These are phyloP conservation scores for Drosophila lutescens DNA, from an alignment of 2,888 invertebrate species.

Conservation along the genomic window DNA sequence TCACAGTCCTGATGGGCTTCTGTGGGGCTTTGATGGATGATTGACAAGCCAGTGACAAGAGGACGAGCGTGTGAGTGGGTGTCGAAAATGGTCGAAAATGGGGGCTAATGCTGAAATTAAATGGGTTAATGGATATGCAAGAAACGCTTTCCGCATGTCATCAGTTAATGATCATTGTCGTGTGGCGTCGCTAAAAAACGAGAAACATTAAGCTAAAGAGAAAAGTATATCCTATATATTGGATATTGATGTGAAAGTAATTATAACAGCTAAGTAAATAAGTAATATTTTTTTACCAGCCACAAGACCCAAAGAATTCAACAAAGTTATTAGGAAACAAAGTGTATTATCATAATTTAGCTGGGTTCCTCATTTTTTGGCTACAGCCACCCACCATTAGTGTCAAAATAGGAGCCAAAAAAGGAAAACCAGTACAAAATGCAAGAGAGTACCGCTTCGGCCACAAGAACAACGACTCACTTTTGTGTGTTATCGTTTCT, in stretches of 20 bases:
- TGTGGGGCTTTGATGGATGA: constrained; percentile 51
- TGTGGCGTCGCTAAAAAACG: background rate
- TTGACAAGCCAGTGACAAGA: constrained; percentile 63
- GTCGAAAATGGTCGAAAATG: constrained; percentile 2
- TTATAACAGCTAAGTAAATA: too few relatives aligned
- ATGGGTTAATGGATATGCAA: constrained; percentile 53
- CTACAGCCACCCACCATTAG: constrained; percentile 24
- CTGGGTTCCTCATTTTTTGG: constrained; percentile 12
- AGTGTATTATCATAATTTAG: background rate
- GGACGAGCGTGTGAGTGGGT: constrained; percentile 1
- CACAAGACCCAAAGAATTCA: too few relatives aligned
- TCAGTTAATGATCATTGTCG: constrained; percentile 28
- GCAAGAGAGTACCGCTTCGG: background rate
- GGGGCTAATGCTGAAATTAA: constrained; percentile 32
- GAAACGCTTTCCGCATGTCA: constrained; percentile 28
- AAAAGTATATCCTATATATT: background rate
- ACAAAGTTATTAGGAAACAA: too few relatives aligned
- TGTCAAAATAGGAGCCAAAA: constrained; percentile 3
- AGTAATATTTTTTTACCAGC: too few relatives aligned
- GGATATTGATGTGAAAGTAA: too few relatives aligned
- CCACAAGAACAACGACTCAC: constrained; percentile 24
- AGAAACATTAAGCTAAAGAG: background rate
- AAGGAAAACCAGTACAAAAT: background rate
- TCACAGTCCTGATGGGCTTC: constrained; percentile 28
- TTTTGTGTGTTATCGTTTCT: constrained; percentile 62